Conservation (phyloP, 2,888 invertebrate species). For the Macrosiphum euphorbiae region DNA sequence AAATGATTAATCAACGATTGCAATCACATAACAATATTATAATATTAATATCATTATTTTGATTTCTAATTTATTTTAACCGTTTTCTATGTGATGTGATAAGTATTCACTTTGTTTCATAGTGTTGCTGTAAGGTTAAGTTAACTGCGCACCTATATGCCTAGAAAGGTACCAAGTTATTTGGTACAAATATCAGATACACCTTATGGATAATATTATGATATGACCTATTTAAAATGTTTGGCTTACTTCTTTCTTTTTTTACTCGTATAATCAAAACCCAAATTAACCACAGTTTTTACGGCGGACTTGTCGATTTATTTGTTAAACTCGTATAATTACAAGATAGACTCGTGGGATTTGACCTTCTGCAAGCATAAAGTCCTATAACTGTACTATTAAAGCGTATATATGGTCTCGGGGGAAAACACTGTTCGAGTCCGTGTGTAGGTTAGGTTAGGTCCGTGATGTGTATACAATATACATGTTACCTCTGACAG, state of each 20-base stretch:
- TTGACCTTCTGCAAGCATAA: neutral
- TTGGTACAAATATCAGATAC: too few species aligned
- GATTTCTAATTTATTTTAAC: too few species aligned
- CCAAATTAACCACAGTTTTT: neutral
- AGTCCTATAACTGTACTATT: conserved; percentile 37
- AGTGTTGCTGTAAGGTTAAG: too few species aligned
- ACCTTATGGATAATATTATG: neutral
- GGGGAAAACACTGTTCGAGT: conserved; percentile 32
- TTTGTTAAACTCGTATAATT: conserved; percentile 52
- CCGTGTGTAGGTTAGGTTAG: too few species aligned
- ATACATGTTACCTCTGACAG: conserved; percentile 40
- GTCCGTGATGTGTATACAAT: too few species aligned
- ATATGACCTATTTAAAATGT: neutral
- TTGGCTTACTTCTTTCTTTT: neutral
- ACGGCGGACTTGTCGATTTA: conserved; percentile 30
- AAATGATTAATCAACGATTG: too few species aligned
- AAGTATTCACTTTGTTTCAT: too few species aligned
- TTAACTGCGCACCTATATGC: too few species aligned
- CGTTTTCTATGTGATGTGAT: too few species aligned
- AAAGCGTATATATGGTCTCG: conserved; percentile 21
- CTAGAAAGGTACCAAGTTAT: too few species aligned
- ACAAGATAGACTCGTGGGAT: conserved; percentile 33
- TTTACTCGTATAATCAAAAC: neutral
- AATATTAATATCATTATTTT: too few species aligned
- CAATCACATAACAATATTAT: too few species aligned